A percentile compares a stretch with the other conserved stretches of the same genome.
These are phyloP conservation scores for Teleopsis dalmanni DNA, from an alignment of 1,140 invertebrate genomes.

Conservation along the genomic window DNA sequence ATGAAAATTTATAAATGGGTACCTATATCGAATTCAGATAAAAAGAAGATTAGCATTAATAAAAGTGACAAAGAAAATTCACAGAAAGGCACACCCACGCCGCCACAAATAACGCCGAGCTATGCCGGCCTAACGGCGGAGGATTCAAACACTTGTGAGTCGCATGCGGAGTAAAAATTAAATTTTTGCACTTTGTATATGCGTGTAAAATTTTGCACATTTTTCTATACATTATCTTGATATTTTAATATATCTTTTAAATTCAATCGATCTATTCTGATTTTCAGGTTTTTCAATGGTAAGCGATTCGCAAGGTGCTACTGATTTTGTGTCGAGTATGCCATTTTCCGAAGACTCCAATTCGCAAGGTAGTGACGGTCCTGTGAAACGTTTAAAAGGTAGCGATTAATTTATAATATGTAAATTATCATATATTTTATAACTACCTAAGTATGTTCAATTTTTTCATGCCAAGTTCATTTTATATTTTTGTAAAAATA, in stretches of 20 bases:
- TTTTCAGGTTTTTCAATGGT: conserved; percentile 76
- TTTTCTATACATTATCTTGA: background rate
- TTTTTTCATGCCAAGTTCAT: background rate
- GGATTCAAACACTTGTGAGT: conserved; percentile 82
- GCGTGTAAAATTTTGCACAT: background rate
- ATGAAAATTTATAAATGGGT: conserved; percentile 99
- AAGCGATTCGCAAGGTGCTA: conserved; percentile 78
- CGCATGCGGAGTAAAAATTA: conserved; percentile 12
- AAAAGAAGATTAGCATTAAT: conserved; percentile 44
- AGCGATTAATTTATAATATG: conserved; percentile 25
- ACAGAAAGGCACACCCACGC: conserved; percentile 51
- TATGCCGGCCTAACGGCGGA: conserved; percentile 68
- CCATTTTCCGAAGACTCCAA: conserved; percentile 86
- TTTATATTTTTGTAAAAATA: background rate
- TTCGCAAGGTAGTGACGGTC: conserved; percentile 73
- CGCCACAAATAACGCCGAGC: conserved; percentile 62
- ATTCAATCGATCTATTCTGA: background rate
- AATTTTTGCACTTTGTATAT: conserved; percentile 11
- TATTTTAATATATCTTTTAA: background rate
- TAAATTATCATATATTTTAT: background rate
- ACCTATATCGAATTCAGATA: conserved; percentile 68
- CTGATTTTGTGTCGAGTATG: conserved; percentile 73
- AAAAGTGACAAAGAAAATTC: conserved; percentile 66
- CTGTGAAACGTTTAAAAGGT: conserved; percentile 69
- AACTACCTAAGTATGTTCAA: background rate